Base-by-base conservation (phyloP, 2,888 invertebrate genomes). In the Caenorhabditis sp. region DNA sequence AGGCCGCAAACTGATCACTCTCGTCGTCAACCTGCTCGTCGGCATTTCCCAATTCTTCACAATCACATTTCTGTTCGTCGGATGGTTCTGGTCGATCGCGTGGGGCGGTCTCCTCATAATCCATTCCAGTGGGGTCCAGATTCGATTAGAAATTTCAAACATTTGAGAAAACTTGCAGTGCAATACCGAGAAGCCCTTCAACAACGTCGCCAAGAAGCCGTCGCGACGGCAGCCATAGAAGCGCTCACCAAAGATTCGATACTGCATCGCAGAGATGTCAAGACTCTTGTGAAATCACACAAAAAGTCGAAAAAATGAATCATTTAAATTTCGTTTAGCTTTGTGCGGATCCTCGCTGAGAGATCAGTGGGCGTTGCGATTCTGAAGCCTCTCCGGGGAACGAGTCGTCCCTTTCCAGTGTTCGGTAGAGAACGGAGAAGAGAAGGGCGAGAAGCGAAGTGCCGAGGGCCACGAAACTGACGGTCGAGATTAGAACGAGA, bases 31-130 rank as follows among this genome's bases (percentile, higher is more conserved):
- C 52, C 24, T 72, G 26, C 32, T 77, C n/a, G 76, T 96, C 68
- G 96, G 95, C 0, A 91, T 93, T 65, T 93, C 94, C 17, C 97
- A 97, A 90, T 91, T 95, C 86, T 95, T 96, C 91, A 96, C 96
- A 24, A 94, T 96, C 59, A 92, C 96, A 61, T 96, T 97, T 91
- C 94, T 96, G n/a, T 85, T 89, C 56, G 89, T 89, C 52, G 89
- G 97, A 17, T 97, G 96, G 96, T 96, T 96, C 83, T 97, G 97
- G 97, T 95, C 95, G 75, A 93, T 97, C 80, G 95, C 95, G 93
- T 97, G 97, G 97, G 97, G 96, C 2, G 93, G 95, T 82, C 94
- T 95, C 87, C 94, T 96, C 93, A 91, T 96, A 78, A 93, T 93
- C 88, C 92, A 95, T 86, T 93, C 96, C 77, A 93, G 96, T 96